Conservation (phyloP, 2,797 vertebrate species). For the Fistularia tabacaria region DNA sequence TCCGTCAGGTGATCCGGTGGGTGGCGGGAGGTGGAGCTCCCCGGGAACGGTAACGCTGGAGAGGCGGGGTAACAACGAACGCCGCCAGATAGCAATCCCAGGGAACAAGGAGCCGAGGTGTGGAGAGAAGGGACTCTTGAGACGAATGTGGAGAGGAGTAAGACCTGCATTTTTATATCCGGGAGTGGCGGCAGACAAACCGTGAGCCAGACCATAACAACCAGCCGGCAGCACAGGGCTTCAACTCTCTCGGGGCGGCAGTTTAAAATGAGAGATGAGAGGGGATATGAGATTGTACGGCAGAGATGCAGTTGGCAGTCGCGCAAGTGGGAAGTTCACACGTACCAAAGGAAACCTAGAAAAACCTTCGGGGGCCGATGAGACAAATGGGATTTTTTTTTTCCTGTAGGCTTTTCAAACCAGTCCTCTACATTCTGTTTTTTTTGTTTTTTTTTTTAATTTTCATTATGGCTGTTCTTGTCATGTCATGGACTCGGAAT, state of each 20-base stretch:
- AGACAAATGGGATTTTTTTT: no score
- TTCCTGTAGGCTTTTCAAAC: no score
- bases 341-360: no score
- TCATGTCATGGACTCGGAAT: no score
- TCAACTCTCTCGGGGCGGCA: slow-evolving; percentile 25
- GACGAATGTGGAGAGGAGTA: slow-evolving; percentile 44
- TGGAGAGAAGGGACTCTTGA: slow-evolving; percentile 57
- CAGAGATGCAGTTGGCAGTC: slow-evolving; percentile 13
- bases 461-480: no score
- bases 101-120: slow-evolving; percentile 33
- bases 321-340: slow-evolving; percentile 12
- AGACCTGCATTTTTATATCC: slow-evolving; percentile 35
- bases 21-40: no score
- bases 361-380: no score
- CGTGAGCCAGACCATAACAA: slow-evolving; percentile 23
- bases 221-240: slow-evolving; percentile 12
- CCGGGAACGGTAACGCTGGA: neutral
- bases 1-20: no score
- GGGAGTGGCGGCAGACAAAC: slow-evolving; percentile 36
- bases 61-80: slow-evolving; percentile 31
- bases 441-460: no score
- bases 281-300: slow-evolving; percentile 14
- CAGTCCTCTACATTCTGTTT: no score
- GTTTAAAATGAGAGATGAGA: slow-evolving; percentile 33
- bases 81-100: slow-evolving; percentile 57